Evolutionary conservation across 1,140 invertebrate genomes (phyloP).

Genomic region (Frieseomelitta varia): DNA sequence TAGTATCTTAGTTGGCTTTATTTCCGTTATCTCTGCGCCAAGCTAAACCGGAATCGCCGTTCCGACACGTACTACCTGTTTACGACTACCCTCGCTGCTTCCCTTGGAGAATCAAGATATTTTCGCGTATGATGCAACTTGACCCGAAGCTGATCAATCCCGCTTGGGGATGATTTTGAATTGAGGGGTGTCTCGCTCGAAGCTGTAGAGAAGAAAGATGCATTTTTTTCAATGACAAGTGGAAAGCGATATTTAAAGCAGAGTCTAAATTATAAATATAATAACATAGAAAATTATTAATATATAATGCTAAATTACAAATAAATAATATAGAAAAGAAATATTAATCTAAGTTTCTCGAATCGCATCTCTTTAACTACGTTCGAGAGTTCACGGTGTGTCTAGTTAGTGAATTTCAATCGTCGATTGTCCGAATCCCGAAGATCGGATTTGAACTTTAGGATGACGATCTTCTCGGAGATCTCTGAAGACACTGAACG

Average conservation of each 20-base stretch:
- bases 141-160: not conserved
- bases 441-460: no score
- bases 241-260: no score
- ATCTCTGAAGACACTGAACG: no score
- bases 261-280: not conserved
- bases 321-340: no score
- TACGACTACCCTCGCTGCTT: slow-evolving; percentile 14
- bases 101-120: not conserved
- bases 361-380: no score
- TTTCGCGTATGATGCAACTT: not conserved
- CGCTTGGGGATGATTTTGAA: not conserved
- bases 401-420: no score
- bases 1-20: slow-evolving; percentile 61
- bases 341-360: no score
- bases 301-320: no score
- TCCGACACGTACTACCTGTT: slow-evolving; percentile 20
- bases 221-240: not conserved
- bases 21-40: slow-evolving; percentile 53
- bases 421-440: no score
- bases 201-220: not conserved
- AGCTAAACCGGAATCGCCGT: slow-evolving; percentile 22
- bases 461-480: no score
- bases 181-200: not conserved
- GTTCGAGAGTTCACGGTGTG: no score
- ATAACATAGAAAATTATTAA: no score